phyloP scores from a whole-genome alignment of 2,113 vertebrate genomes.

The Chionomys nivalis region DNA sequence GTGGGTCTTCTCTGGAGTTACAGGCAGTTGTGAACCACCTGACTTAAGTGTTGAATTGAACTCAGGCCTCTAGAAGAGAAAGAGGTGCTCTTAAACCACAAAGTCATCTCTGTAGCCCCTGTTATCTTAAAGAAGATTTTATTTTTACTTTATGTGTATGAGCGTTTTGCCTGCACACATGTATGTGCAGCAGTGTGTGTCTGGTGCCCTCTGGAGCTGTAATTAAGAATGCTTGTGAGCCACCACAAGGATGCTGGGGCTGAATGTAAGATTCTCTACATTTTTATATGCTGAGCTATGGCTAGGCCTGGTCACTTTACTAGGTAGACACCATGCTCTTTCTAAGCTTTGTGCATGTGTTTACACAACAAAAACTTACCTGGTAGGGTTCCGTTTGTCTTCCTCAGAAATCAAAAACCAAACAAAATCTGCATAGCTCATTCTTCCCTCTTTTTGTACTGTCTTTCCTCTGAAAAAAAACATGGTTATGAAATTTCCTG shows the following conservation, averaged over 20 bases:
- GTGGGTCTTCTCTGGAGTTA: neutral
- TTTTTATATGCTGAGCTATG: neutral
- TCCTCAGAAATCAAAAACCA: conserved; percentile 99
- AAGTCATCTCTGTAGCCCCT: neutral
- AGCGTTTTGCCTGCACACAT: neutral
- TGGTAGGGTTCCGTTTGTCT: conserved; percentile 97
- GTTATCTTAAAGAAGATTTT: neutral
- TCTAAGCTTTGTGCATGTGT: neutral
- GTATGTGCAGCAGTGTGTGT: neutral
- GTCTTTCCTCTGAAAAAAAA: conserved; percentile 92
- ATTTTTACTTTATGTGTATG: neutral
- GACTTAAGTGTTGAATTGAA: neutral
- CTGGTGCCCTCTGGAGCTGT: neutral
- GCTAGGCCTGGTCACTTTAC: neutral
- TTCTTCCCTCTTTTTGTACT: conserved; percentile 94
- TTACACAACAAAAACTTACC: conserved; percentile 85
- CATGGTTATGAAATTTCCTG: conserved; percentile 48
- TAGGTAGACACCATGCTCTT: neutral
- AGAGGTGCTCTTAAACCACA: neutral
- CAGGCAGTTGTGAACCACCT: neutral
- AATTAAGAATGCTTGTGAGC: neutral
- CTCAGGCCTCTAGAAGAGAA: neutral
- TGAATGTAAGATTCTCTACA: neutral
- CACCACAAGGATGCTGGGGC: neutral
- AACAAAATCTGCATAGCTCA: conserved; percentile 99